phyloP scores from a whole-genome alignment of 2,797 vertebrate genomes.

The Chelmon rostratus region DNA sequence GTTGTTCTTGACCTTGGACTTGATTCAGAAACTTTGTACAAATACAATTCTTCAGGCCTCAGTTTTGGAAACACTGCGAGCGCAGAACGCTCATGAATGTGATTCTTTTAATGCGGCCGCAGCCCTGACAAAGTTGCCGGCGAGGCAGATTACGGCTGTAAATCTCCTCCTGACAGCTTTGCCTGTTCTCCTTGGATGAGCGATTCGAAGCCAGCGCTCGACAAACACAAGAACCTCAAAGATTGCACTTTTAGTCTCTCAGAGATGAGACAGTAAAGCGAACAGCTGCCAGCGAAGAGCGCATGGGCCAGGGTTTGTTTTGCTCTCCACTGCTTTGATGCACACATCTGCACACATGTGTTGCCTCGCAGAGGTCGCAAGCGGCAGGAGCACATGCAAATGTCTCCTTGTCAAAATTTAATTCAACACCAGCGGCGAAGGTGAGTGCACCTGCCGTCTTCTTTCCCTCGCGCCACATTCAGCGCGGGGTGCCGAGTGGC shows the following conservation, averaged over 20 bases:
- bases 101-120: background rate
- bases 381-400: too few species aligned
- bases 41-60: constrained; percentile 4
- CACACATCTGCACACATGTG: too few species aligned
- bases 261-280: constrained; percentile 14
- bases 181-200: constrained; percentile 11
- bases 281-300: constrained; percentile 1
- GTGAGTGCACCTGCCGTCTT: background rate
- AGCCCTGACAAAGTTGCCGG: background rate
- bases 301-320: background rate
- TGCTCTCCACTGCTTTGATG: too few species aligned
- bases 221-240: constrained; percentile 11
- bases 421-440: background rate
- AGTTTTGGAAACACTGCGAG: constrained; percentile 16
- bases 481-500: constrained; percentile 17
- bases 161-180: constrained; percentile 34
- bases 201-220: constrained; percentile 9
- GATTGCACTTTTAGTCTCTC: constrained; percentile 1
- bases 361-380: too few species aligned
- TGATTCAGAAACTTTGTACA: constrained; percentile 5
- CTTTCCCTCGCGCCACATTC: background rate
- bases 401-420: too few species aligned
- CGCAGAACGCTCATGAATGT: background rate
- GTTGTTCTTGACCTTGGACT: constrained; percentile 27
- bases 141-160: constrained; percentile 11